Conservation (phyloP, 2,888 invertebrate genomes). For the Hipparchia sbordonii region DNA sequence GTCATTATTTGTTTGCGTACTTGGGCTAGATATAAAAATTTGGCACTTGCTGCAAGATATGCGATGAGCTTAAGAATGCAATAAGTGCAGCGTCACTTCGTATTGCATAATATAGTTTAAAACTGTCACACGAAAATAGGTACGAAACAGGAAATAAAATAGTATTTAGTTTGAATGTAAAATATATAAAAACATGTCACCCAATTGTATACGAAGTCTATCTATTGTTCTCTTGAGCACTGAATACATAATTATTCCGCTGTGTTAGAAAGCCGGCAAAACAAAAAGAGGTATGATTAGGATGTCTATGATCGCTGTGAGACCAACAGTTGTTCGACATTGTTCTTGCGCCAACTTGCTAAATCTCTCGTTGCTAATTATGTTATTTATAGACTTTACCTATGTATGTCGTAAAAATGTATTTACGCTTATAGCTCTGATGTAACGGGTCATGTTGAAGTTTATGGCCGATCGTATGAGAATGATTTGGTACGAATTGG, state of each 20-base stretch:
- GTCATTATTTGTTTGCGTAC: neutral
- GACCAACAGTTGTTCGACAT: constrained; percentile 36
- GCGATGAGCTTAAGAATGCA: neutral
- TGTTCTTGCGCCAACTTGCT: constrained; percentile 42
- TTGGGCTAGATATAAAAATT: too few relatives aligned
- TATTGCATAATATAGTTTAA: neutral
- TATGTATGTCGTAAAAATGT: constrained; percentile 27
- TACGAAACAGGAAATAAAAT: neutral
- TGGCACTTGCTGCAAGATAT: too few relatives aligned
- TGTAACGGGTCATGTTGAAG: neutral
- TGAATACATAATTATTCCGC: constrained; percentile 28
- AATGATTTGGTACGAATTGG: neutral
- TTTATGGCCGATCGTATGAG: neutral
- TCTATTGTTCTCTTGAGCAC: constrained; percentile 32
- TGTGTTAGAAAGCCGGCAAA: constrained; percentile 17
- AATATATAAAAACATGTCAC: constrained; percentile 16
- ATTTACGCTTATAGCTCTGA: neutral
- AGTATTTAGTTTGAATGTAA: neutral
- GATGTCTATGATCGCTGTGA: constrained; percentile 7
- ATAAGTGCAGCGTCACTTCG: neutral
- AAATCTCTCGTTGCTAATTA: constrained; percentile 31
- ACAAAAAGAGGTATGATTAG: constrained; percentile 8
- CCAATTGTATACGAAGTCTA: constrained; percentile 20
- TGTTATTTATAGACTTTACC: constrained; percentile 40
- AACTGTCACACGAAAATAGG: neutral